Base-by-base conservation (phyloP, 1,140 invertebrate genomes). In the Dreissena polymorpha region DNA sequence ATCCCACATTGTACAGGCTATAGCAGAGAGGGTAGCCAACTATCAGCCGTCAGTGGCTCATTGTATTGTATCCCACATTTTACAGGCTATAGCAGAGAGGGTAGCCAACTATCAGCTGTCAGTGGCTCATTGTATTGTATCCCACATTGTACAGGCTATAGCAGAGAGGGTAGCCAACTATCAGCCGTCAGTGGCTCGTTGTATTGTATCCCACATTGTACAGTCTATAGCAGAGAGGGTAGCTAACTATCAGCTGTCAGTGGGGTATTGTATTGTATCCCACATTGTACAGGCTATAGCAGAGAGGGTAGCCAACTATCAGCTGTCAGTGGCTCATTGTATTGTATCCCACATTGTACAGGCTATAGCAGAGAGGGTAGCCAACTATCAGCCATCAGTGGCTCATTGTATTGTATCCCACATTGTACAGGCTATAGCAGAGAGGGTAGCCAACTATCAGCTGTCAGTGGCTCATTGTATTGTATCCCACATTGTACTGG, bases 221-320 rank as follows among this genome's bases (percentile, higher is more conserved):
- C 39, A 91, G 90, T 74, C 77, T 23, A 65, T 91, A 73, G 85
- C 85, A 71, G 84, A 90, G 64, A 88, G 86, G 49, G 57, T 92
- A 23, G 80, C 80, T 18, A 86, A 85, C 14, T 88, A 87, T 67
- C 83, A 89, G 55, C 86, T 86, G 16, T 80, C 86, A 5, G 78
- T 91, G n/a, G 76, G n/a, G n/a, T n/a, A n/a, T n/a, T n/a, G n/a
- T n/a, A n/a, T n/a, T n/a, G n/a, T n/a, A n/a, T n/a, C n/a, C n/a
- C n/a, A n/a, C n/a, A n/a, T n/a, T n/a, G n/a, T n/a, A 39, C 39
- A 91, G 90, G 78, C 77, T 23, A 65, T 91, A 73, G 85, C 85
- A 71, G 84, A 90, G 64, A 88, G 86, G 49, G 57, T 92, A 23
- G 80, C 80, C 23, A 86, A 85, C 14, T 88, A 87, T 67, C 83